phyloP scores from a whole-genome alignment of 2,888 invertebrate species.

The Archips xylosteana region DNA sequence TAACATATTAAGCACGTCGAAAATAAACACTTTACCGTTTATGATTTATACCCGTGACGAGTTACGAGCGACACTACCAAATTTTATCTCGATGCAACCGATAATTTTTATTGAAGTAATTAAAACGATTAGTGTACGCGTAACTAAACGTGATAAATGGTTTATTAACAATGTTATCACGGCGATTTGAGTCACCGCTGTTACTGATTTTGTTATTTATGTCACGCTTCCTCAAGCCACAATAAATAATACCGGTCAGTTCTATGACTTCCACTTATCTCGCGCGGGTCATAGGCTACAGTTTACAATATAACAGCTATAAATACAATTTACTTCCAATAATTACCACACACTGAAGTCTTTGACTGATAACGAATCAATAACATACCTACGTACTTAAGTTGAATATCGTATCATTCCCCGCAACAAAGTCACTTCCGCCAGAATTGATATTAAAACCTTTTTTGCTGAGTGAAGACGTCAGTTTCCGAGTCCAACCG shows the following conservation, averaged over 20 bases:
- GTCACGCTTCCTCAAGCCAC: constrained; percentile 45
- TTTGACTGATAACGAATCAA: constrained; percentile 79
- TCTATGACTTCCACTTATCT: constrained; percentile 74
- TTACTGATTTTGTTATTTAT: constrained; percentile 62
- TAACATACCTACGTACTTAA: constrained; percentile 56
- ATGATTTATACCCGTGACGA: constrained; percentile 83
- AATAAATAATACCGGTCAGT: constrained; percentile 67
- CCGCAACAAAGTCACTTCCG: constrained; percentile 74
- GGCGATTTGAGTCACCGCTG: constrained; percentile 49
- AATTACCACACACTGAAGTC: constrained; percentile 79
- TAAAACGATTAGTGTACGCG: constrained; percentile 78
- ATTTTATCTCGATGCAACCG: constrained; percentile 76
- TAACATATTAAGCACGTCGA: constrained; percentile 84
- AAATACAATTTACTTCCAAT: constrained; percentile 82
- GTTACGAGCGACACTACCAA: constrained; percentile 77
- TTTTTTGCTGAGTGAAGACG: constrained; percentile 66
- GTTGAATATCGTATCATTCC: constrained; percentile 69
- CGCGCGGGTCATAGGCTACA: constrained; percentile 64
- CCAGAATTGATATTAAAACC: constrained; percentile 56
- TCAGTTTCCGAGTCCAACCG: constrained; percentile 70
- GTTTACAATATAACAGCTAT: constrained; percentile 71
- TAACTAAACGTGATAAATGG: constrained; percentile 75
- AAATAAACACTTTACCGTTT: constrained; percentile 84
- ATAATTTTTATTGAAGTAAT: constrained; percentile 84
- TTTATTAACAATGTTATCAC: constrained; percentile 67